Base-by-base conservation (phyloP, 2,113 vertebrate genomes). In the Garra rufa region DNA sequence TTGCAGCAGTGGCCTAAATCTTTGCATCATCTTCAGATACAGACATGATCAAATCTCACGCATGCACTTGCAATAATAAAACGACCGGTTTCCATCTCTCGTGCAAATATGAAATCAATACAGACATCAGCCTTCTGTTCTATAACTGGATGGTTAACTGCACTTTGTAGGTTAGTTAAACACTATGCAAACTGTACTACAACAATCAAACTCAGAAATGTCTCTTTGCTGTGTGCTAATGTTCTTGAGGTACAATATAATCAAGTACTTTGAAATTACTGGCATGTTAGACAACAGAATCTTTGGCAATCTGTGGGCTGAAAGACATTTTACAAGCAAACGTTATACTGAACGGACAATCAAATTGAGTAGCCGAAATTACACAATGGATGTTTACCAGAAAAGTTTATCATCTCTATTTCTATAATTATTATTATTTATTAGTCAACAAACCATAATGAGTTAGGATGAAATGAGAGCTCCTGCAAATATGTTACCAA, bases 401-500 rank as follows among this genome's bases (percentile, higher is more conserved):
- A 71, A 78, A 76, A 46, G 73, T 38, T 70, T 43, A 61, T 76
- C 82, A 55, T 78, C 67, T 78, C 75, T 13, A 38, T 83, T 63
- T 83, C 71, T 76, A 28, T 11, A 26, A 69, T 85, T 78, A n/a
- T n/a, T n/a, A n/a, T n/a, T 85, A 88, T 88, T 88, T 88, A 88
- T 85, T 88, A 69, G 34, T 79, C 43, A 48, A 44, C 26, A 34
- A 77, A 81, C 38, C 71, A 21, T 13, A 48, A 76, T 59, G 24
- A 78, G 43, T 83, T 70, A 73, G 46, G 65, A 85, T 79, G 9
- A 61, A 82, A 74, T 55, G 61, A 86, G 59, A 83, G 74, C 69
- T 73, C 26, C 50, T 83, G 78, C 61, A 76, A 57, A 46, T 78
- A 61, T 28, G n/a, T 41, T 43, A 73, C 48, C 14, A 19, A 55